Evolutionary conservation across 2,888 invertebrate genomes (phyloP).

Genomic region (Andricus quercusramuli): DNA sequence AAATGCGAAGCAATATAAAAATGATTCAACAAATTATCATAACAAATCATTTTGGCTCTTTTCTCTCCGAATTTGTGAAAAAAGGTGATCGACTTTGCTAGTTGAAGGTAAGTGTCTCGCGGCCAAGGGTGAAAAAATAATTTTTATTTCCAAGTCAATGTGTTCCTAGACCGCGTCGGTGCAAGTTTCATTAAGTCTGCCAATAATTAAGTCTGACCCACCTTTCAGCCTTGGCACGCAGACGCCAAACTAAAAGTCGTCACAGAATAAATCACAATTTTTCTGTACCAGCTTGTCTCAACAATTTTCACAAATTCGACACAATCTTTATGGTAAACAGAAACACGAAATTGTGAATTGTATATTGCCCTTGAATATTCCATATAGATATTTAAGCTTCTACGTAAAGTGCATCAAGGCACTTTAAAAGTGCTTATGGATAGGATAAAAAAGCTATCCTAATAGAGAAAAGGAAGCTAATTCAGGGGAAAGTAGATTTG

Average conservation of each 20-base stretch:
- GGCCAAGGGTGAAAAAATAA: conserved; percentile 12
- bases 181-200: conserved; percentile 50
- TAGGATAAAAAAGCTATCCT: background rate
- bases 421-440: background rate
- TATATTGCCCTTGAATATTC: conserved; percentile 10
- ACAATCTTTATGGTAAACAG: background rate
- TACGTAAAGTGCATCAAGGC: background rate
- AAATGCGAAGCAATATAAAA: background rate
- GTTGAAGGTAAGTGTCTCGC: conserved; percentile 14
- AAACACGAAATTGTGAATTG: conserved; percentile 1
- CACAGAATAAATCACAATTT: background rate
- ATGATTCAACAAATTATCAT: background rate
- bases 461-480: background rate
- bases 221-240: conserved; percentile 10
- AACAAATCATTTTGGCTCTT: background rate
- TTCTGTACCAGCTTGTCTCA: background rate
- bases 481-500: conserved; percentile 19
- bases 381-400: conserved; percentile 4
- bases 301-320: conserved; percentile 25
- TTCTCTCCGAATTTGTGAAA: background rate
- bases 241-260: conserved; percentile 1
- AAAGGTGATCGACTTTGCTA: background rate
- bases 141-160: conserved; percentile 45
- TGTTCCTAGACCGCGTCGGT: conserved; percentile 43
- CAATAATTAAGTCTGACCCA: conserved; percentile 53